Base-by-base conservation (phyloP, 2,888 invertebrate genomes). In the Eristalis intricaria region DNA sequence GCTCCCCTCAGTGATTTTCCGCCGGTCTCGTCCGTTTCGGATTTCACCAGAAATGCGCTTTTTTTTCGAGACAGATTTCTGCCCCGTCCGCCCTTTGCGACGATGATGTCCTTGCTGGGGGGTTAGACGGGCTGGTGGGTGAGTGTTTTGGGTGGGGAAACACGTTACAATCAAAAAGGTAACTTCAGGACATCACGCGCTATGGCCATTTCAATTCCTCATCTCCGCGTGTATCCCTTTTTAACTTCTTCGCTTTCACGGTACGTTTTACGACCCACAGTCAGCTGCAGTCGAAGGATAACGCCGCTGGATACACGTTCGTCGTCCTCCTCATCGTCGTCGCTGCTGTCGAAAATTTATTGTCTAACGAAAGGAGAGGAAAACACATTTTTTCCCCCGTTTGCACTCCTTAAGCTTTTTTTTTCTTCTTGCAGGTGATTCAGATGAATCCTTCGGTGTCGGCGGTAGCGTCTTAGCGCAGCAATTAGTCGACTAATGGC, bases 401-500 rank as follows among this genome's bases (percentile, higher is more conserved):
- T n/a, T 15, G n/a, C n/a, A 7, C 43, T n/a, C 40, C 60, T 64
- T 70, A 23, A 4, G 8, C 22, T 58, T 15, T 61, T 26, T 26
- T 26, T 26, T 58, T 15, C 43, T 26, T 26, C 3, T 26, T 26
- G 26, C 11, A 35, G 68, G 65, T 50, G 22, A 15, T 78, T 61
- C 78, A 79, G 86, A 82, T 83, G 71, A 79, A 68, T 73, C 83
- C 69, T 77, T 74, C 15, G 23, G 23, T 32, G 50, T 38, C 29
- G 73, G 43, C 60, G 26, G 60, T 15, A 58, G 43, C 70, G 78
- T 87, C 87, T 87, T 84, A 61, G 79, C 76, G 15, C n/a, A 64
- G 84, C 84, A 87, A 87, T 87, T 87, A 87, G 87, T 84, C 83
- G 76, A 79, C 68, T 87, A 84, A 87, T 84, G 79, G 84, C 69